Evolutionary conservation across 1,140 invertebrate species (phyloP), one percentile per base, ranked within the genome.

Genomic region (Fopius arisanus): DNA sequence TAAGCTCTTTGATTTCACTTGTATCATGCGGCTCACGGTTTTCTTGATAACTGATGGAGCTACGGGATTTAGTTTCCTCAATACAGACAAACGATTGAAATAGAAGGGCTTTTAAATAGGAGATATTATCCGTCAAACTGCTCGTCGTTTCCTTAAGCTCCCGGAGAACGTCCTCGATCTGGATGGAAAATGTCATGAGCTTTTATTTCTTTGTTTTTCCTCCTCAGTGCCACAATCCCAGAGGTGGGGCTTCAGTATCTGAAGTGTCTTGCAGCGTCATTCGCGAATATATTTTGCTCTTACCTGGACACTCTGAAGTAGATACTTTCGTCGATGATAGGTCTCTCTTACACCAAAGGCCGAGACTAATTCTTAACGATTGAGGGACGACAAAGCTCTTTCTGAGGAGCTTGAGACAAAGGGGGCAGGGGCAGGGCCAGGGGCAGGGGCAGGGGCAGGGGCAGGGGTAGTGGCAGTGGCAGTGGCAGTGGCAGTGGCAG

Each of bases 271-370:
- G 78, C 21, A 91, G 69, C 78, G n/a, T 91, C 90, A 65, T 85
- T 87, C 31, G 90, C 85, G 81, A 91, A 91, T 28, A 86, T 81
- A 3, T 66, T 75, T 28, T 88, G 84, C 78, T 90, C 83, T 26
- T 87, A 83, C 7, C 78, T 33, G 63, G 83, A 88, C 23, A 82
- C 84, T 2, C 76, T 76, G 40, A 85, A 33, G 67, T 83, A 86
- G 21, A 84, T 65, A 7, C 65, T 73, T 3, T 84, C 80, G 19
- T 84, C 81, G 7, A 41, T 73, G 70, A 48, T 1, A 16, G 3
- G 69, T 14, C 54, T 43, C 73, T 77, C 77, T 51, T n/a, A n/a
- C n/a, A n/a, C n/a, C n/a, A n/a, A n/a, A n/a, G n/a, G n/a, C n/a
- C n/a, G n/a, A n/a, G n/a, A n/a, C n/a, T n/a, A n/a, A n/a, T n/a